Percentiles rank a stretch among this genome's conserved stretches.
These are phyloP conservation scores for Eurypyga helias DNA, from an alignment of 2,113 vertebrate species.

Conservation along the genomic window DNA sequence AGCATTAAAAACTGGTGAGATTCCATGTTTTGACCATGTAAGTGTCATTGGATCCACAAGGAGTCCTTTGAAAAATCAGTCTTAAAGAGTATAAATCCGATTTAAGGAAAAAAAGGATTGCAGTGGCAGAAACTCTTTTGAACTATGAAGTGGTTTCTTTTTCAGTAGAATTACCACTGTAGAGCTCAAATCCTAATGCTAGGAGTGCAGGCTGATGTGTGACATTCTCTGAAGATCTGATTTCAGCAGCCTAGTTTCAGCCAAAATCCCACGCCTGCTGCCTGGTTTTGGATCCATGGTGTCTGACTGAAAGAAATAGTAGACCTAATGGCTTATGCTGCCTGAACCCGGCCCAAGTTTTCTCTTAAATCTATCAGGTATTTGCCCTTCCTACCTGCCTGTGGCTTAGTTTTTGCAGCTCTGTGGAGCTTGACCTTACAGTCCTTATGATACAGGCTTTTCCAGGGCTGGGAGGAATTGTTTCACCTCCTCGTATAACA, in stretches of 20 bases:
- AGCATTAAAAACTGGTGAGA: accelerated
- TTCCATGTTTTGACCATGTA: too few relatives aligned
- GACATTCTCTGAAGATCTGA: not conserved
- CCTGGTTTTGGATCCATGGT: not conserved
- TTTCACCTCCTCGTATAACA: not conserved
- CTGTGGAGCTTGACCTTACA: not conserved
- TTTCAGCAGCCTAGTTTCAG: not conserved
- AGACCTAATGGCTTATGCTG: not conserved
- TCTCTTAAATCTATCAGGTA: not conserved
- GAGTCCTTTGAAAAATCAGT: not conserved
- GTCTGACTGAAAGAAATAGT: not conserved
- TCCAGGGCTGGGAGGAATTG: not conserved
- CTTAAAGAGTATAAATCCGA: not conserved
- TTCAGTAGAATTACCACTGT: not conserved
- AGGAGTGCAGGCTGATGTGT: too few relatives aligned
- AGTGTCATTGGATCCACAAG: accelerated
- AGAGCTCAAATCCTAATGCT: not conserved
- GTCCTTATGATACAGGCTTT: not conserved
- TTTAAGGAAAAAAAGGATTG: not conserved
- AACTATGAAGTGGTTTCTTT: not conserved
- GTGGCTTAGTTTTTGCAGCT: not conserved
- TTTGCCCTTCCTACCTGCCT: not conserved
- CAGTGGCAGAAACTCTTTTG: not conserved
- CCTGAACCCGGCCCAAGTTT: not conserved
- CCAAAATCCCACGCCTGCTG: not conserved